These are phyloP conservation scores for Triops cancriformis DNA, from an alignment of 1,140 invertebrate species.

Conservation along the genomic window DNA sequence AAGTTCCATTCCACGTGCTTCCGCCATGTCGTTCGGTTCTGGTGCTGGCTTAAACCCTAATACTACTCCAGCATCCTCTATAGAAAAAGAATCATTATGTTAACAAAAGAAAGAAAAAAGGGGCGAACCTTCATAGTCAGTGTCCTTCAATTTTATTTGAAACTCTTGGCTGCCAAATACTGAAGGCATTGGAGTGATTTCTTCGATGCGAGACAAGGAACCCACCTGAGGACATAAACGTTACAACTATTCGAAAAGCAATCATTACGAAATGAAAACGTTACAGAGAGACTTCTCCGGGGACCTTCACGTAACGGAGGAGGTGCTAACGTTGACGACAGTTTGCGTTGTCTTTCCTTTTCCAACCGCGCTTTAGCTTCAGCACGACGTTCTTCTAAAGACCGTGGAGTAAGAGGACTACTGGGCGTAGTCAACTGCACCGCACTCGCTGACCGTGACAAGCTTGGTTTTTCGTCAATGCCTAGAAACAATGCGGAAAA, in stretches of 20 bases:
- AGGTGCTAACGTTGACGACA: not conserved
- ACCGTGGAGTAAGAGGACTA: not conserved
- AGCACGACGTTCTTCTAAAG: not conserved
- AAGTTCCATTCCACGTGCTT: not conserved
- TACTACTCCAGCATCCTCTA: not conserved
- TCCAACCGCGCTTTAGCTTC: not conserved
- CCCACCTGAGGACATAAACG: not conserved
- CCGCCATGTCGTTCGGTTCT: not conserved
- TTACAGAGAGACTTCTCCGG: not conserved
- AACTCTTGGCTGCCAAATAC: not conserved
- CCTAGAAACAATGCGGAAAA: not conserved
- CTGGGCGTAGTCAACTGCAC: not conserved
- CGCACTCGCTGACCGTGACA: not conserved
- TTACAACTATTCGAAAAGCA: not conserved
- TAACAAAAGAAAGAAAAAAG: not conserved
- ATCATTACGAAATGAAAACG: not conserved
- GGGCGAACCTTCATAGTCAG: not conserved
- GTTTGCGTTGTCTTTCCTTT: not conserved
- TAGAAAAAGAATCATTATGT: not conserved
- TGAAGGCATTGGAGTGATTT: not conserved
- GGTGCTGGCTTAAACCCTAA: not conserved
- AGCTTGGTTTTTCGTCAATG: not conserved
- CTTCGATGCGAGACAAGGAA: conserved; percentile 21
- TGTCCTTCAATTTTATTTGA: not conserved
- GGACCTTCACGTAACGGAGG: not conserved